A percentile compares a stretch with the other conserved stretches of the same genome.
Evolutionary conservation across 2,888 invertebrate species (phyloP).

Genomic region (Campoplex capitator): DNA sequence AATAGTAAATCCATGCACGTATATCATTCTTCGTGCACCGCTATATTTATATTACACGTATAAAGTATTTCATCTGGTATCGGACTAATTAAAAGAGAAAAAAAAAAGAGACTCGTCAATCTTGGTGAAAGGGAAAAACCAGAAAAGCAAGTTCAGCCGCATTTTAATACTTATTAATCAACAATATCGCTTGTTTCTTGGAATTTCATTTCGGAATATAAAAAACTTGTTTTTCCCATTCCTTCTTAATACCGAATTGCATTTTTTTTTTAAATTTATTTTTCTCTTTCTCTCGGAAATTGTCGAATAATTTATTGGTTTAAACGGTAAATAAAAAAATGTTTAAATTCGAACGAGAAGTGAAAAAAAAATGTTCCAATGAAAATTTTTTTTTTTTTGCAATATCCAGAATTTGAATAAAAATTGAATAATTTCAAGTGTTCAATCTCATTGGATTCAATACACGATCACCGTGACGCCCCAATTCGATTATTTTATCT

Average conservation of each 20-base stretch:
- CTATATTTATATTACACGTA: constrained; percentile 25
- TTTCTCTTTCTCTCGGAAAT: not conserved
- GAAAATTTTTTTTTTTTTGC: no score
- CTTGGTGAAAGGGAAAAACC: constrained; percentile 45
- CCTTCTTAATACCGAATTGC: no score
- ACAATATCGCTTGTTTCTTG: constrained; percentile 1
- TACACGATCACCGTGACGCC: not conserved
- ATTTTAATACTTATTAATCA: constrained; percentile 6
- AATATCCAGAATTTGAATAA: not conserved
- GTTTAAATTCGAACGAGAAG: not conserved
- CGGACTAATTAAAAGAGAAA: not conserved
- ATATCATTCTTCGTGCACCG: constrained; percentile 20
- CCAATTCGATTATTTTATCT: not conserved
- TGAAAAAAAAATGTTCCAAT: not conserved
- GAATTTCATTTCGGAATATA: not conserved
- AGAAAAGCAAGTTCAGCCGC: constrained; percentile 11
- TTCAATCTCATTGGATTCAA: not conserved
- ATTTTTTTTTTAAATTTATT: not conserved
- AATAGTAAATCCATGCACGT: constrained; percentile 24
- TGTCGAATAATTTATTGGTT: not conserved
- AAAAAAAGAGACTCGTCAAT: constrained; percentile 23
- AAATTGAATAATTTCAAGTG: not conserved
- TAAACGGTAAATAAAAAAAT: not conserved
- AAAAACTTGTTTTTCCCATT: not conserved
- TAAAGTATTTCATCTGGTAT: constrained; percentile 9